Base-by-base conservation (phyloP, 2,888 invertebrate species). In the Pardosa pseudoannulata region DNA sequence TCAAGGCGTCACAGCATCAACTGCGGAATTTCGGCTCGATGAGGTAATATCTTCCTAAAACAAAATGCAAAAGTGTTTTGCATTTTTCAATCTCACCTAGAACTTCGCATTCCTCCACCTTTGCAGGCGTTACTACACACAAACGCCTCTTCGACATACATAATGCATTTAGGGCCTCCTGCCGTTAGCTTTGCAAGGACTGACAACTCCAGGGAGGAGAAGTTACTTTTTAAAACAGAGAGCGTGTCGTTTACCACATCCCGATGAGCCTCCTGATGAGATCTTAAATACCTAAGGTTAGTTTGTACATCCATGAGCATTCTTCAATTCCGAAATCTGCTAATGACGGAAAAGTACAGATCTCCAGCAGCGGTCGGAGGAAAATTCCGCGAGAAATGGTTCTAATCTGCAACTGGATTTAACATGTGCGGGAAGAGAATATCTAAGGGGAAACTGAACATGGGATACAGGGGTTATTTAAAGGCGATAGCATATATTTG, bases 181-280 rank as follows among this genome's bases (percentile, higher is more conserved):
- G 56, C 56, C n/a, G 23, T 23, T 11, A 56, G 23, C 23, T 56
- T 2, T 19, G 5, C n/a, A 23, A 16, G 41, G 6, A 9, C 16
- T 13, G 1, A 46, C 9, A 13, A 7, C 36, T 9, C 6, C 13
- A 13, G 16, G 16, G 41, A 46, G 1, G 41, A 9, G 9, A 46
- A 13, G n/a, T n/a, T n/a, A n/a, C n/a, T 16, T 1, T 5, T 16
- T 16, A 46, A 36, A 36, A 36, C 5, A 36, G 36, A 36, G 36
- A 36, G 11, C n/a, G n/a, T n/a, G 11, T 2, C 46, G 2, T 46
- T 46, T 46, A 46, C 46, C n/a, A 23, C 19, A 56, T 56, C 23
- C 23, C 56, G 56, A 56, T 56, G 56, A 19, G 23, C 16, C 56
- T 56, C 56, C 56, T 56, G 46, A 46, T 46, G 46, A 46, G 46